Evolutionary conservation across 2,113 vertebrate genomes (phyloP).

Genomic region (Gambusia holbrooki): DNA sequence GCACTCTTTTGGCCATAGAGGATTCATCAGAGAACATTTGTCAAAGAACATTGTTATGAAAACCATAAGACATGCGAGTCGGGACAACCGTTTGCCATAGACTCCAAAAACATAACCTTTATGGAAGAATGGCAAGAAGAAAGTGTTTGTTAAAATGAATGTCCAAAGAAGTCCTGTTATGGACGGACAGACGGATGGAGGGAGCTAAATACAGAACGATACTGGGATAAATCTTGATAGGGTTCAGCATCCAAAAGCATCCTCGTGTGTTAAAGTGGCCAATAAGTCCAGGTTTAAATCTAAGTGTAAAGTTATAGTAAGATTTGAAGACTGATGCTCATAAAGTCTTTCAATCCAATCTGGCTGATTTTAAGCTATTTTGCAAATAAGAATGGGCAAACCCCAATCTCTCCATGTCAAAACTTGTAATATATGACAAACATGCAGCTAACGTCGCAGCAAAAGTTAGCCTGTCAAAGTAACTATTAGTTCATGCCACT

Average conservation of each 20-base stretch:
- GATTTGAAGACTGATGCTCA: not conserved
- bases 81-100: not conserved
- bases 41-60: not conserved
- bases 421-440: too few species aligned
- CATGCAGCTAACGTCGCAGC: too few species aligned
- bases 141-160: not conserved
- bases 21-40: not conserved
- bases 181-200: too few species aligned
- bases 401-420: too few species aligned
- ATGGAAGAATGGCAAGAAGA: not conserved
- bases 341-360: not conserved
- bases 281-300: not conserved
- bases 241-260: too few species aligned
- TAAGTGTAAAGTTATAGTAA: not conserved
- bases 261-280: not conserved
- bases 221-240: too few species aligned
- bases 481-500: too few species aligned
- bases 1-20: too few species aligned
- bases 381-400: not conserved
- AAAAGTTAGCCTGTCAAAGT: too few species aligned
- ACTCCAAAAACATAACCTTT: not conserved
- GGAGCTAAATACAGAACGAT: too few species aligned
- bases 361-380: not conserved
- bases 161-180: not conserved
- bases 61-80: not conserved